Evolutionary conservation across 2,113 vertebrate genomes (phyloP), one percentile per base, ranked within the genome.

Genomic region (Choloepus hoffmanni): DNA sequence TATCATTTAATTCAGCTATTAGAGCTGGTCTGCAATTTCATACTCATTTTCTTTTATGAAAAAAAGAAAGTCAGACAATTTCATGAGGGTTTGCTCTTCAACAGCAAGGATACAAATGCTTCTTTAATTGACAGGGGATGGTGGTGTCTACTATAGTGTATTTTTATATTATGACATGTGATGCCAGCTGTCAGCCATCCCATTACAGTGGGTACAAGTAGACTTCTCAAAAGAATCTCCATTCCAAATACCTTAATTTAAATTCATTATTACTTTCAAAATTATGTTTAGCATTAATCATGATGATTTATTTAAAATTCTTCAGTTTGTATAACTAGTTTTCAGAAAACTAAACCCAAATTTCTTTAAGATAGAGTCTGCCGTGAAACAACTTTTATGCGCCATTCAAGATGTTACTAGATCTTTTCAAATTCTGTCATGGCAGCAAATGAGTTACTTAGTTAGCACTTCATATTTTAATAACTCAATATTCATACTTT

Each of bases 141-240:
- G 96, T 97, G 19, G 89, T 98, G 96, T 95, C 78, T 97, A 97
- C 73, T 97, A 97, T 77, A 97, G 96, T 96, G 90, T 97, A 97
- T 98, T 97, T 98, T 97, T 98, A 98, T 96, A 96, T 92, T 96
- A 97, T 86, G 87, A 97, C 95, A 97, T 98, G 94, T 95, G 95
- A 98, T 98, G 97, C 97, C 98, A 98, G 96, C 98, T 98, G 97
- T 97, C 97, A 98, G 97, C 95, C 96, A 97, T 97, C 97, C 95
- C 85, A 97, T 97, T 97, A 98, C 65, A 96, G 81, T 87, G 96
- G 96, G 85, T 95, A 98, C 94, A 98, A 97, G 98, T 78, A 98
- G 96, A 98, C 94, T 96, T 96, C 95, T 97, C 95, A 98, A 96
- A 97, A 97, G 97, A 97, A 76, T 97, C 96, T 95, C 83, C 78